Evolutionary conservation across 2,888 invertebrate species (phyloP).

Genomic region (Itoplectis maculator): DNA sequence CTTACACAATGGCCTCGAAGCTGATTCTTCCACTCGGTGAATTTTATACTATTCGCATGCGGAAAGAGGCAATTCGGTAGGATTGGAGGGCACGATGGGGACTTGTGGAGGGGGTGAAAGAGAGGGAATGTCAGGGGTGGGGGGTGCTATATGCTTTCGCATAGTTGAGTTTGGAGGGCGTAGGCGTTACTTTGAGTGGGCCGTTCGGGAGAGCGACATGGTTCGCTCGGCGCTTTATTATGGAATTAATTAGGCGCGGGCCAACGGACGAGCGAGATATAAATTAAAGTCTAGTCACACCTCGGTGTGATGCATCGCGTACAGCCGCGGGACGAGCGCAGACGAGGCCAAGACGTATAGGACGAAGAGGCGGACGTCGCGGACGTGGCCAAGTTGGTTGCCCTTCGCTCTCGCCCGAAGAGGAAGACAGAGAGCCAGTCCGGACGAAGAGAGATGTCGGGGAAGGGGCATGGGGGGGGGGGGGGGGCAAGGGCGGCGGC

Average conservation of each 20-base stretch:
- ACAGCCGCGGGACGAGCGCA: constrained; percentile 43
- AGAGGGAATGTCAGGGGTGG: too few relatives aligned
- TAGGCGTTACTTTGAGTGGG: constrained; percentile 13
- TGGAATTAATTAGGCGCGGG: constrained; percentile 69
- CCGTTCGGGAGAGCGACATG: constrained; percentile 14
- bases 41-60: constrained; percentile 55
- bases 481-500: constrained; percentile 47
- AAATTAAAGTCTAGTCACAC: constrained; percentile 70
- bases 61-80: constrained; percentile 51
- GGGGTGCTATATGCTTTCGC: constrained; percentile 4
- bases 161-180: neutral
- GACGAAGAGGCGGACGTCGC: constrained; percentile 37
- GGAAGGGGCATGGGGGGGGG: constrained; percentile 46
- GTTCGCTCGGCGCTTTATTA: constrained; percentile 42
- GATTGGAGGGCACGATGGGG: constrained; percentile 32
- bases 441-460: constrained; percentile 63
- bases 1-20: constrained; percentile 34
- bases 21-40: constrained; percentile 59
- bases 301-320: constrained; percentile 64
- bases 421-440: constrained; percentile 25
- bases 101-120: neutral
- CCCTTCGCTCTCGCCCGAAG: constrained; percentile 25
- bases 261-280: constrained; percentile 54
- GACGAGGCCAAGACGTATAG: constrained; percentile 37
- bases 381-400: constrained; percentile 51